phyloP scores from a whole-genome alignment of 2,888 invertebrate species.

The Volucella zonaria region DNA sequence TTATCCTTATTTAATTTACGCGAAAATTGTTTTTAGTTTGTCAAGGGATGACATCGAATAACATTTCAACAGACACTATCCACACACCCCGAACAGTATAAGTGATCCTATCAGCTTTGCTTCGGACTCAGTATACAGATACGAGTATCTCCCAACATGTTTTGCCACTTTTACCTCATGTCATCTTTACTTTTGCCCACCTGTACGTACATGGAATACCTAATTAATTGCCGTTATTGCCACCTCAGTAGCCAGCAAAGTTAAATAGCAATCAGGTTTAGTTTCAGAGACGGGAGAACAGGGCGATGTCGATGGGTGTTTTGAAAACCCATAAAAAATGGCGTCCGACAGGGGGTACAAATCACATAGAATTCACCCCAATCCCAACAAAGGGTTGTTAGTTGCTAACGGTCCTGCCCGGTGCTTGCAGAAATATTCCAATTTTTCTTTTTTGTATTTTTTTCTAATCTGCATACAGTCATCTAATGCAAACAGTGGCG shows the following conservation, averaged over 20 bases:
- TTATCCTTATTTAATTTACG: no score
- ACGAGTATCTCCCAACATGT: not conserved
- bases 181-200: slow-evolving; percentile 8
- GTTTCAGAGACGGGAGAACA: not conserved
- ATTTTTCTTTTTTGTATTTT: not conserved
- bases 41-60: not conserved
- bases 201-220: slow-evolving; percentile 6
- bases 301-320: not conserved
- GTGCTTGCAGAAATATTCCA: slow-evolving; percentile 21
- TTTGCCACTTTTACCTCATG: slow-evolving; percentile 9
- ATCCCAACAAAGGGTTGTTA: no score
- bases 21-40: no score
- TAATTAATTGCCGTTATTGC: slow-evolving; percentile 59
- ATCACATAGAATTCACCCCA: not conserved
- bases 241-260: slow-evolving; percentile 56
- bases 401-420: not conserved
- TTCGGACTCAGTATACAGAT: not conserved
- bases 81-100: not conserved
- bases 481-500: slow-evolving; percentile 65
- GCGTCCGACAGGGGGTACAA: slow-evolving; percentile 19
- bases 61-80: slow-evolving; percentile 18
- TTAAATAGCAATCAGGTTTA: slow-evolving; percentile 38
- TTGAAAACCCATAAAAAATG: slow-evolving; percentile 36
- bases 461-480: slow-evolving; percentile 59
- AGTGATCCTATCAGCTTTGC: not conserved